These are phyloP conservation scores for Micropterix aruncella DNA, from an alignment of 2,888 invertebrate species.

Conservation along the genomic window DNA sequence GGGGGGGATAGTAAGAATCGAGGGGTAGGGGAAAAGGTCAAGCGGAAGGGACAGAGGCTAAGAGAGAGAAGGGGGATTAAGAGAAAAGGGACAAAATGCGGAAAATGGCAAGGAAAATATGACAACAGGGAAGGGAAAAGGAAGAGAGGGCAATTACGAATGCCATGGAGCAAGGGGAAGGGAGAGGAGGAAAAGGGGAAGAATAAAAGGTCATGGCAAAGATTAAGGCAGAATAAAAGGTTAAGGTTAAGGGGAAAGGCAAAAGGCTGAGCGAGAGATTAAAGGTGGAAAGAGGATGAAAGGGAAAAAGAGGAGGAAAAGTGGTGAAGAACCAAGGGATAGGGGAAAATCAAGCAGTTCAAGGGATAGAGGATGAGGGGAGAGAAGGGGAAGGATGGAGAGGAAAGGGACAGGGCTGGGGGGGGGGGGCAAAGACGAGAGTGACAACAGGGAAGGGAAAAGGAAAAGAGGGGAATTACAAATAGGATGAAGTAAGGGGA, in stretches of 20 bases:
- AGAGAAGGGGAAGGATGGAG: not conserved
- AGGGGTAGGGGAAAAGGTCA: too few relatives aligned
- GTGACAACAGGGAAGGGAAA: not conserved
- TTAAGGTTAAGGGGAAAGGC: not conserved
- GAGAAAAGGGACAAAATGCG: not conserved
- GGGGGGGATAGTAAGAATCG: too few relatives aligned
- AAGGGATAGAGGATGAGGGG: not conserved
- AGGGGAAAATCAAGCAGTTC: not conserved
- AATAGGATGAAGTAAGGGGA: not conserved
- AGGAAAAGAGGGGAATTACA: not conserved
- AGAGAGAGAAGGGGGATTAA: not conserved
- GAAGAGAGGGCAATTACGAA: not conserved
- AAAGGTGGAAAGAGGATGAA: not conserved
- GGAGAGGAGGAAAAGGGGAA: not conserved
- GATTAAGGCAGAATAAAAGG: too few relatives aligned
- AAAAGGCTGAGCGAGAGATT: not conserved
- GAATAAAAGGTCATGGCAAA: not conserved
- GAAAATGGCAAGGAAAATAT: not conserved
- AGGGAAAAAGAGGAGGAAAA: not conserved
- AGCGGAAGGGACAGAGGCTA: not conserved
- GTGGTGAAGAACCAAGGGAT: not conserved
- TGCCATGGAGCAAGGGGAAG: not conserved
- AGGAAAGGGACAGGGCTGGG: not conserved
- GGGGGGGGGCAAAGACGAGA: not conserved
- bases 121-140: not conserved